Conservation (phyloP, 2,113 vertebrate genomes). For the Apaloderma vittatum region DNA sequence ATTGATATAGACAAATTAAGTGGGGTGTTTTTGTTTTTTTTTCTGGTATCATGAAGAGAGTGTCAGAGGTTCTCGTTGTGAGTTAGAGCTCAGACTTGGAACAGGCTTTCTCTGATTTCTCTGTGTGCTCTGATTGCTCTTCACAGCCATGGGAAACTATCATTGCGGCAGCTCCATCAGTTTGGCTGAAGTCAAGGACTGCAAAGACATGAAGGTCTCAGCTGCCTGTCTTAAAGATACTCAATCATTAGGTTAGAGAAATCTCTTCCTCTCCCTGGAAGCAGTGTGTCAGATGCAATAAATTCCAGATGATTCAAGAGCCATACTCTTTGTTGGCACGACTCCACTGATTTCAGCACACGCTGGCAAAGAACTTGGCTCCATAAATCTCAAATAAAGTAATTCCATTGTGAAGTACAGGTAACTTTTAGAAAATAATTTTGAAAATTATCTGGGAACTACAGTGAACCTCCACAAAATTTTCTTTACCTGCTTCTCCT, state of each 20-base stretch:
- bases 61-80: background rate
- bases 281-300: background rate
- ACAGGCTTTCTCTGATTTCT: background rate
- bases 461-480: background rate
- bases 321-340: background rate
- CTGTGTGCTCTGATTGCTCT: background rate
- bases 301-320: constrained; percentile 32
- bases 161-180: background rate
- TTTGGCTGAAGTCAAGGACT: background rate
- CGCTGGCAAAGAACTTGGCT: background rate
- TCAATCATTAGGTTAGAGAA: background rate
- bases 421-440: background rate
- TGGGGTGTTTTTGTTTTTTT: background rate
- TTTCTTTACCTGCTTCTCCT: background rate
- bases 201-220: background rate
- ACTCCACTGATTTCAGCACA: background rate
- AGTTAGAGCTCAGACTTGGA: background rate
- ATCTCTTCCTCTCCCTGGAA: background rate
- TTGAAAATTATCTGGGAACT: background rate
- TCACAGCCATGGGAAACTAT: background rate
- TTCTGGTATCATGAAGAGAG: background rate
- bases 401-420: constrained; percentile 5
- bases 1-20: background rate
- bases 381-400: constrained; percentile 26
- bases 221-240: background rate